Conservation (phyloP, 2,888 invertebrate genomes). For the Empis stercorea region DNA sequence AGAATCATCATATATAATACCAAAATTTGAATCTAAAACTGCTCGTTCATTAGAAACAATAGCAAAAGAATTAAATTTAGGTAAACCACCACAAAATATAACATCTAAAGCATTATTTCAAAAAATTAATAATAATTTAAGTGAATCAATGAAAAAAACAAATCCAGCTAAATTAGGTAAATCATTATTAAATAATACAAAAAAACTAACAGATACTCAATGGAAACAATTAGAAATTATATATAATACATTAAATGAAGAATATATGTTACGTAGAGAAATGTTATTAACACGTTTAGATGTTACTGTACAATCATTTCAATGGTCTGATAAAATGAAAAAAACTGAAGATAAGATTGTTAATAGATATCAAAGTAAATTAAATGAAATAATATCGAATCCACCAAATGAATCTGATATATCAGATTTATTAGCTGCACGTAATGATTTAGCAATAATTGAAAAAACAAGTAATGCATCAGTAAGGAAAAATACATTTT, state of each 20-base stretch:
- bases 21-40: conserved; percentile 71
- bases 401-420: conserved; percentile 43
- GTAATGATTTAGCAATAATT: conserved; percentile 69
- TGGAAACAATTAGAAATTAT: conserved; percentile 63
- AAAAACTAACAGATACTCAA: conserved; percentile 60
- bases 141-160: conserved; percentile 45
- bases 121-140: conserved; percentile 58
- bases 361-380: conserved; percentile 41
- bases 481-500: conserved; percentile 67
- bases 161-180: conserved; percentile 51
- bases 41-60: conserved; percentile 68
- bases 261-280: conserved; percentile 72
- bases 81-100: conserved; percentile 78
- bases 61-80: conserved; percentile 65
- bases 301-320: conserved; percentile 92
- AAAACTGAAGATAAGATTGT: conserved; percentile 58
- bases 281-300: conserved; percentile 84
- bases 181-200: conserved; percentile 56
- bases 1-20: conserved; percentile 47
- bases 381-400: conserved; percentile 16
- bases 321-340: conserved; percentile 77
- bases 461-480: conserved; percentile 85
- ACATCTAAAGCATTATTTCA: conserved; percentile 62
- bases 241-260: conserved; percentile 61
- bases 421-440: conserved; percentile 70